Evolutionary conservation across 2,113 vertebrate genomes (phyloP), one percentile per base, ranked within the genome.

Genomic region (Eubucco bourcierii): DNA sequence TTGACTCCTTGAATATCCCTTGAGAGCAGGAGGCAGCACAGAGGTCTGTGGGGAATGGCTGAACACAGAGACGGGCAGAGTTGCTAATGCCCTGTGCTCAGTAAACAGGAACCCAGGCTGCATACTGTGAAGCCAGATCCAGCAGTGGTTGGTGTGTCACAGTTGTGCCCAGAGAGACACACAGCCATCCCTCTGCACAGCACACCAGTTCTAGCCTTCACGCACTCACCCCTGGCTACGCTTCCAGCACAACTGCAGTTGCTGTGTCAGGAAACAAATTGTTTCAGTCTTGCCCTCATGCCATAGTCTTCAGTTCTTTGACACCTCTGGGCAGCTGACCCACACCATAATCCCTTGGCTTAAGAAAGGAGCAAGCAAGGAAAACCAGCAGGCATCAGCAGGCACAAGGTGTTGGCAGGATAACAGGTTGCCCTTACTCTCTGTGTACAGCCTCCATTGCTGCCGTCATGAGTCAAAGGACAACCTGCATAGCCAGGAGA

Each of bases 311-410:
- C 6, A 25, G 19, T 25, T 61, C 46, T 83, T 31, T 39, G 55
- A 39, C 27, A 13, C 29, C 9, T 58, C 52, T 67, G 46, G 31
- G 59, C 46, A 80, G 46, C 6, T 70, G 66, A 66, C 9, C 27
- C 20, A 44, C 46, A 82, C 27, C n/a, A 46, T 23, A 66, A 74
- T 60, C 37, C 67, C 33, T 66, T 56, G 58, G 29, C 55, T 71
- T 79, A 85, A 88, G 46, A 75, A 25, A 52, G 39, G 61, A 81
- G 77, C 64, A 72, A 95, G 93, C 76, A 76, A 79, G 67, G 66
- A 96, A 87, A 91, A 94, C 56, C 53, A 95, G 77, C 66, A 96
- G 88, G 73, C 79, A 95, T 94, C 52, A 95, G 77, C 64, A 96
- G 88, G 73, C 80, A 95, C 93, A 92, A 91, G 65, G 90, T 78